phyloP scores from a whole-genome alignment of 2,888 invertebrate species.

The Microplitis deprimator region DNA sequence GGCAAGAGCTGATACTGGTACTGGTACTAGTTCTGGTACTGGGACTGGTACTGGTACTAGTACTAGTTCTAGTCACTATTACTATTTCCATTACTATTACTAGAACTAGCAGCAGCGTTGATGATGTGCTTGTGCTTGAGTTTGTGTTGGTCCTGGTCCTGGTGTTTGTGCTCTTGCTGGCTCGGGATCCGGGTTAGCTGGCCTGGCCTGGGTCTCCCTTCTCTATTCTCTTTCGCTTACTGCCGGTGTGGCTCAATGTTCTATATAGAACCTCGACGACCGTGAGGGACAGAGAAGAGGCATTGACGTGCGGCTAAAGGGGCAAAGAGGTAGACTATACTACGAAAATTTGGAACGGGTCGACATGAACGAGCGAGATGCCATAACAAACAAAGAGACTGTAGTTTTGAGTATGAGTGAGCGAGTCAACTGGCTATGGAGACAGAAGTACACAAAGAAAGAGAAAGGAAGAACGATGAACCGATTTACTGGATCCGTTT shows the following conservation, averaged over 20 bases:
- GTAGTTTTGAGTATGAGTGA: constrained; percentile 11
- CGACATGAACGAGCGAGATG: constrained; percentile 18
- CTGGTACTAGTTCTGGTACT: background rate
- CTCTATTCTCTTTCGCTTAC: constrained; percentile 35
- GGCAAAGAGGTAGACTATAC: background rate
- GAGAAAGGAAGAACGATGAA: constrained; percentile 31
- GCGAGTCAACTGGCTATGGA: background rate
- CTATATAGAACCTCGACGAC: background rate
- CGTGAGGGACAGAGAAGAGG: constrained; percentile 21
- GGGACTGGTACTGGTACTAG: background rate
- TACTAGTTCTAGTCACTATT: background rate
- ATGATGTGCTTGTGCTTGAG: background rate
- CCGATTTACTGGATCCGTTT: constrained; percentile 47
- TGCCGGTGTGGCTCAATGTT: constrained; percentile 13
- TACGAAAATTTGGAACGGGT: constrained; percentile 36
- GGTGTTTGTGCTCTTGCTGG: constrained; percentile 12
- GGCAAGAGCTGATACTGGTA: constrained; percentile 7
- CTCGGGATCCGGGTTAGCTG: constrained; percentile 36
- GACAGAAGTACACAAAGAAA: constrained; percentile 8
- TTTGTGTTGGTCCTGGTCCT: background rate
- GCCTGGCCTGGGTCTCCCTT: constrained; percentile 35
- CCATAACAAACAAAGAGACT: background rate
- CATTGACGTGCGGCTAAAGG: constrained; percentile 47
- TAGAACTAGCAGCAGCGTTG: background rate
- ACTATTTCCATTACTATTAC: background rate